Evolutionary conservation across 2,797 vertebrate genomes (phyloP).

Genomic region (Hippopotamyrus pictus): DNA sequence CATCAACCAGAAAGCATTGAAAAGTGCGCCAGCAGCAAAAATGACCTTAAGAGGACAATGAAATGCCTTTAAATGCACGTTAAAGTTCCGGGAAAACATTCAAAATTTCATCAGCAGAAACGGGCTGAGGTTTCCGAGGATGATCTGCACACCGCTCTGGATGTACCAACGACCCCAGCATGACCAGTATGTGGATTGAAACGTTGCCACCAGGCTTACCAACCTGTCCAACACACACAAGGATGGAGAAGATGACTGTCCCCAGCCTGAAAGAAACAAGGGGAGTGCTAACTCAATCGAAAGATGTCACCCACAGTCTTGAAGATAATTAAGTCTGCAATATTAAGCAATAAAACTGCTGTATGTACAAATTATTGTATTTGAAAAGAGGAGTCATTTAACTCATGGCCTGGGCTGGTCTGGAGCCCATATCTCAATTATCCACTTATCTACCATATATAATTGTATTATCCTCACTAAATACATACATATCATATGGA

Average conservation of each 20-base stretch:
- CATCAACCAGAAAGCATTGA: conserved; percentile 85
- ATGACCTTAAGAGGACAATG: conserved; percentile 62
- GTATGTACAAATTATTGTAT: not conserved
- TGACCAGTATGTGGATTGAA: not conserved
- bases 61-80: not conserved
- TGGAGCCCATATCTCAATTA: not conserved
- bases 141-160: not conserved
- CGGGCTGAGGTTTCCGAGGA: not conserved
- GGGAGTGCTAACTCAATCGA: not conserved
- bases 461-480: not conserved
- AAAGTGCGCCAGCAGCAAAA: conserved; percentile 80
- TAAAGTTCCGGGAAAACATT: not conserved
- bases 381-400: not conserved
- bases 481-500: not conserved
- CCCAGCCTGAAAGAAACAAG: conserved; percentile 67
- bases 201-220: conserved; percentile 26
- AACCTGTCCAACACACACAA: conserved; percentile 89
- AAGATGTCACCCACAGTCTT: not conserved
- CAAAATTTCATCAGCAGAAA: not conserved
- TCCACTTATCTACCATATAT: not conserved
- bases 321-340: not conserved
- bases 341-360: not conserved
- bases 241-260: conserved; percentile 83
- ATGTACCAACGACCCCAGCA: not conserved
- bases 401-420: not conserved